Base-by-base conservation (phyloP, 2,113 vertebrate species). In the Zosterops lateralis region DNA sequence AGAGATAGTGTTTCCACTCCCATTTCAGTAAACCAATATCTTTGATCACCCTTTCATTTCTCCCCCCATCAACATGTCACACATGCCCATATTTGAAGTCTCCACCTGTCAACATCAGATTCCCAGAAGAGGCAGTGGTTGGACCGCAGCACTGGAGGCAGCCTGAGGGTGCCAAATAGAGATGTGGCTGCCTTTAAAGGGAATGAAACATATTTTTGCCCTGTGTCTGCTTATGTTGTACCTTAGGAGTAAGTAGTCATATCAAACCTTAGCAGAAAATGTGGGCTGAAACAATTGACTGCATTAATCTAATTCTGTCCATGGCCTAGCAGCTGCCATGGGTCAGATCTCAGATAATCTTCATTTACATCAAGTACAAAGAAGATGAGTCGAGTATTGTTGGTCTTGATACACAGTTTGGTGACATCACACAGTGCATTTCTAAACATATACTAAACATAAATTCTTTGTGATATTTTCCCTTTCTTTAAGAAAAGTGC, bases 71-170 rank as follows among this genome's bases (percentile, higher is more conserved):
- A 84, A 64, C 72, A 90, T 71, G 79, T 90, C 84, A 87, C 50
- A 62, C 93, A 68, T 72, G 45, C 25, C 93, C 3, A 1, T 77
- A 71, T 81, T 84, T 75, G 90, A 61, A 83, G 17, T 44, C 68
- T 87, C 82, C 87, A 94, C 93, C 93, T 92, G 95, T 92, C 85
- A 92, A 71, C 90, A 81, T 95, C 57, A 42, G 64, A 85, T 88
- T 95, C 61, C 79, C 61, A 84, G 85, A 77, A 93, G 65, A 48
- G 22, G 29, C 90, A 90, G 28, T 17, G 20, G 31, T 20, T 87
- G 60, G 56, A 71, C 65, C 3, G 14, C n/a, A 87, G 71, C 9
- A 9, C 36, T n/a, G 29, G 51, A 93, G 56, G 36, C 81, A 90
- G 81, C 60, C 17, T 80, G 44, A 47, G 1, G 25, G 48, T 80